Evolutionary conservation across 2,888 invertebrate genomes (phyloP), one percentile per base, ranked within the genome.

Genomic region (Geophilus truncorum): DNA sequence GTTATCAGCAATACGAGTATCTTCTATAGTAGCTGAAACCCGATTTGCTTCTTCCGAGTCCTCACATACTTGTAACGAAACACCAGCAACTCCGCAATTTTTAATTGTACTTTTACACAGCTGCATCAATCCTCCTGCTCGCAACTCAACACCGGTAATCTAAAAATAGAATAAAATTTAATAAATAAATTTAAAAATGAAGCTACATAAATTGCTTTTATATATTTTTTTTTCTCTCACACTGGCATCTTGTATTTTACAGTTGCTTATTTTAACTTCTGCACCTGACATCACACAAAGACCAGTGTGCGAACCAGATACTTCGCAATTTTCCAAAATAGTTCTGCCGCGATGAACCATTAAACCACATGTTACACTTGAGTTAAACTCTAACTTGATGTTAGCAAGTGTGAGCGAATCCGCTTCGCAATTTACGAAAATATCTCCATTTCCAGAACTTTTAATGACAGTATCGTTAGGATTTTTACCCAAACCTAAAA

Each of bases 261-360:
- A 77, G 21, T 77, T 77, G 32, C 21, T 77, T 34, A 78, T 78
- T 23, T 78, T 51, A 36, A 40, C 45, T 45, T 40, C 28, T 23
- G 40, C 78, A 25, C 78, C 78, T 23, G 40, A 45, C 23, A 78
- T 78, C 25, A 45, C 45, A 21, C n/a, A n/a, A 40, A 78, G 12
- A 12, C 21, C 78, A 36, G 28, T 45, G 21, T 45, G 36, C 1
- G 40, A 34, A 36, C 78, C 78, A 45, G 28, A 36, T 12, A 78
- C 40, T n/a, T 28, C 28, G 25, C 78, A 78, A 25, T 40, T 45
- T n/a, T 78, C 51, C 28, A 78, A 51, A 36, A 23, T 40, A 45
- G 78, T 78, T 28, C 28, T 34, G 6, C 78, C 78, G 9, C 40
- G 45, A 40, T 78, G 78, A 18, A 78, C 45, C 78, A 78, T 78